These are phyloP conservation scores for Daboia siamensis DNA, from an alignment of 2,113 vertebrate genomes.

Conservation along the genomic window DNA sequence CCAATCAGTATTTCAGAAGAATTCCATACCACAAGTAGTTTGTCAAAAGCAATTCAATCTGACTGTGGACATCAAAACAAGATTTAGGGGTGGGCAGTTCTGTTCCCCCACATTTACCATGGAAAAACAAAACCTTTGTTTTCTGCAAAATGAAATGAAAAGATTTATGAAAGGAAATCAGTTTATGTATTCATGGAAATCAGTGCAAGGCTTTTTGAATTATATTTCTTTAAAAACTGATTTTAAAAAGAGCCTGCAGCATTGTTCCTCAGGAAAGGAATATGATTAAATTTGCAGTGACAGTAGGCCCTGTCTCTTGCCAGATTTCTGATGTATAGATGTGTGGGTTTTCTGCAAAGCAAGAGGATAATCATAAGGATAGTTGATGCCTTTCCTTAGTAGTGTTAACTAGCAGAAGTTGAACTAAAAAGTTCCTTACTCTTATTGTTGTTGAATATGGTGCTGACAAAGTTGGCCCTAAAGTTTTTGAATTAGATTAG, in stretches of 20 bases:
- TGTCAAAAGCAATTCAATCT: neutral
- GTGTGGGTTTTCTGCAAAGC: neutral
- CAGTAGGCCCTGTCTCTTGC: neutral
- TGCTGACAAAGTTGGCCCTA: neutral
- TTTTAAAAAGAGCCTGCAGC: neutral
- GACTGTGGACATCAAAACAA: neutral
- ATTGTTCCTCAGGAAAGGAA: neutral
- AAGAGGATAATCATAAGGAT: neutral
- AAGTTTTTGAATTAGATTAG: neutral
- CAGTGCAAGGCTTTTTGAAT: neutral
- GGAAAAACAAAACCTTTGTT: neutral
- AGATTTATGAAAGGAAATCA: neutral
- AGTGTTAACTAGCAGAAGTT: neutral
- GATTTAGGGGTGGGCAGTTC: neutral
- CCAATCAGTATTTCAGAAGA: neutral
- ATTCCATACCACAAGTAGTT: neutral
- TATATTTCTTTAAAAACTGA: neutral
- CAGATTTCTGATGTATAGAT: neutral
- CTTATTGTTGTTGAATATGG: neutral
- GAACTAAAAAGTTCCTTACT: neutral
- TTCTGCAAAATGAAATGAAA: neutral
- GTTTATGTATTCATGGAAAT: neutral
- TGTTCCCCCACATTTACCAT: neutral
- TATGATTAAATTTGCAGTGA: neutral
- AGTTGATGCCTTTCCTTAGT: neutral